phyloP scores from a whole-genome alignment of 2,888 invertebrate species.

The Chloromyia formosa region DNA sequence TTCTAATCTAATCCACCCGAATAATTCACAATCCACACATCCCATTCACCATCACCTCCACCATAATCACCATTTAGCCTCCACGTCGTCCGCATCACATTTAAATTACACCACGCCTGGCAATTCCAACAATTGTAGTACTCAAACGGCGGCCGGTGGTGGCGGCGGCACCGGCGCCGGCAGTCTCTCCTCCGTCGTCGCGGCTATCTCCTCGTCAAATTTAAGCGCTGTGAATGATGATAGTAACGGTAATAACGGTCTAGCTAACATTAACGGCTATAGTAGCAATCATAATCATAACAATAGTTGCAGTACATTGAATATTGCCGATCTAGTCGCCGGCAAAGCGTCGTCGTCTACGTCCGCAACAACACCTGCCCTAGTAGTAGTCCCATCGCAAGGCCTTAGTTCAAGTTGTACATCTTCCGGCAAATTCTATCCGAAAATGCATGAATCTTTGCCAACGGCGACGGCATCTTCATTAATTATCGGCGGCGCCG shows the following conservation, averaged over 20 bases:
- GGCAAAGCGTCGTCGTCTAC: no score
- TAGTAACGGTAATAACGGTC: conserved; percentile 7
- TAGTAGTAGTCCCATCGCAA: no score
- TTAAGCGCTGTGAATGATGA: not conserved
- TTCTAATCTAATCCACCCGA: conserved; percentile 46
- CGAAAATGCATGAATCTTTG: conserved; percentile 1
- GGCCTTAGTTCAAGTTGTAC: not conserved
- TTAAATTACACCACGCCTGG: conserved; percentile 21
- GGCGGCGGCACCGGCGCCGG: no score
- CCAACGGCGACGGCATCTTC: no score
- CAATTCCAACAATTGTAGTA: conserved; percentile 31
- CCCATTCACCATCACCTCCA: not conserved
- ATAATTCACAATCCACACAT: conserved; percentile 36
- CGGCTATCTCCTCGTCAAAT: conserved; percentile 12
- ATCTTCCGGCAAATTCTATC: conserved; percentile 8
- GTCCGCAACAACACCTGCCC: not conserved
- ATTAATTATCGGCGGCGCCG: no score
- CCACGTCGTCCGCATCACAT: not conserved
- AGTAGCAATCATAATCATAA: conserved; percentile 5
- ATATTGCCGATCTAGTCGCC: not conserved
- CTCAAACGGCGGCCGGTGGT: not conserved
- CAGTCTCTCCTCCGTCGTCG: no score
- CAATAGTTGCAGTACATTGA: not conserved
- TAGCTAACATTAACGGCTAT: not conserved
- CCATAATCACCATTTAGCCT: no score